Evolutionary conservation across 1,140 invertebrate species (phyloP).

Genomic region (Bombyx mori): DNA sequence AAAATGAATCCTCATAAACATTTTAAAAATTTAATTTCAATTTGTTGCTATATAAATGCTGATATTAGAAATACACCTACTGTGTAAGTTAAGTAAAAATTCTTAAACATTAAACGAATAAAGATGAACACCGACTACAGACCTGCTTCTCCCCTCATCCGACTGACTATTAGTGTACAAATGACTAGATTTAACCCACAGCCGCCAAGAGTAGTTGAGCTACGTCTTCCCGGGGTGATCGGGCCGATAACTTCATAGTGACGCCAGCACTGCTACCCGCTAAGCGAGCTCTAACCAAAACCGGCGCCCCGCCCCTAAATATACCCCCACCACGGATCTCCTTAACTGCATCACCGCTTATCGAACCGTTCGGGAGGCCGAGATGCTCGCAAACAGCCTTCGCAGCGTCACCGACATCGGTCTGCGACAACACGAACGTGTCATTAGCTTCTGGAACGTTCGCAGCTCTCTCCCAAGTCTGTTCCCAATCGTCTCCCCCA

Average conservation of each 20-base stretch:
- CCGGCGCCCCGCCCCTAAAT: constrained; percentile 83
- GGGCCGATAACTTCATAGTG: constrained; percentile 79
- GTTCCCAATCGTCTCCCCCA: constrained; percentile 47
- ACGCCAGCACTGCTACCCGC: constrained; percentile 85
- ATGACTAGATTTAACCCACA: constrained; percentile 77
- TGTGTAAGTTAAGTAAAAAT: no score
- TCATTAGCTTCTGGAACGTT: constrained; percentile 47
- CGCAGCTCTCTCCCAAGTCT: constrained; percentile 46
- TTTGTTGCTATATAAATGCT: no score
- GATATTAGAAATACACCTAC: no score
- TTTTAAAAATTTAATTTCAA: no score
- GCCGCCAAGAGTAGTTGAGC: constrained; percentile 90
- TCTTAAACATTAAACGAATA: no score
- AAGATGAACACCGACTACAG: no score
- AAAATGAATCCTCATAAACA: no score
- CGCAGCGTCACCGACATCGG: constrained; percentile 85
- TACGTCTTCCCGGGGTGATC: constrained; percentile 77
- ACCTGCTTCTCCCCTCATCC: no score
- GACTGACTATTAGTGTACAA: no score
- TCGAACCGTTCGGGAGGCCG: constrained; percentile 82
- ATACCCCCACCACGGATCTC: constrained; percentile 81
- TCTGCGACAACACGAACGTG: constrained; percentile 72
- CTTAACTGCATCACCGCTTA: constrained; percentile 54
- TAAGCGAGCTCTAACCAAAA: constrained; percentile 89
- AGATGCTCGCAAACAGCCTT: constrained; percentile 84